A percentile compares a stretch with the other conserved stretches of the same genome.
Evolutionary conservation across 64 coral and sea anemone species (phyloP).

Genomic region (Pocillopora damicornis): DNA sequence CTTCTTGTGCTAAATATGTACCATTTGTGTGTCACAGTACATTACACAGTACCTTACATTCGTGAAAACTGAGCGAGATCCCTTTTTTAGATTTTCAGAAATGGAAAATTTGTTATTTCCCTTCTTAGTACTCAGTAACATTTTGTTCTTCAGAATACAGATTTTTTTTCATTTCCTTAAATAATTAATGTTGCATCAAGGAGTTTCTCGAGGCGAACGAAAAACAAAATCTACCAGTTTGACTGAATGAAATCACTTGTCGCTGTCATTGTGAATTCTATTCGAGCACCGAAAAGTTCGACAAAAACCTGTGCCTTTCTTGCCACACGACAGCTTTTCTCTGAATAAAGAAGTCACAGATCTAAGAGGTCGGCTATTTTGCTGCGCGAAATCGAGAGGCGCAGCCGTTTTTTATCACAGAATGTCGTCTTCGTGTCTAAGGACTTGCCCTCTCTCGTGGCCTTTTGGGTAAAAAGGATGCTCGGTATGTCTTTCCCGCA

Average conservation of each 20-base stretch:
- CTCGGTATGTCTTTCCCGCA: not conserved
- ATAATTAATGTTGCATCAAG: conserved; percentile 11
- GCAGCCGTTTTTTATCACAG: not conserved
- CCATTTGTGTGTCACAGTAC: not conserved
- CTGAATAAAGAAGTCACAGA: not conserved
- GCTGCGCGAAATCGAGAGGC: not conserved
- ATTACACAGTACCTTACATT: not conserved
- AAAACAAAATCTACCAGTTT: conserved; percentile 11
- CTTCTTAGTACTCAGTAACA: too few relatives aligned
- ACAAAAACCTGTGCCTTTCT: not conserved
- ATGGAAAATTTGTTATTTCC: too few relatives aligned
- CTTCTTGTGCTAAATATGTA: not conserved
- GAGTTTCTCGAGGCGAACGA: not conserved
- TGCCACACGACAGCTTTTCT: not conserved
- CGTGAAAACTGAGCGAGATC: too few relatives aligned
- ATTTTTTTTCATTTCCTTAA: not conserved
- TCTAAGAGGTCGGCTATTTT: not conserved
- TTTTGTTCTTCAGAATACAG: not conserved
- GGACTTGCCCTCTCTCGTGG: conserved; percentile 3
- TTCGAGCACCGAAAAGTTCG: not conserved
- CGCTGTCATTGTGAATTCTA: not conserved
- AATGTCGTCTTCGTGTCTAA: conserved; percentile 14
- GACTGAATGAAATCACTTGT: conserved; percentile 16
- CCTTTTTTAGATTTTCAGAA: too few relatives aligned
- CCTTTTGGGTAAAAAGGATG: not conserved